Conservation (phyloP, 2,113 vertebrate species). For the Hystrix brachyura region DNA sequence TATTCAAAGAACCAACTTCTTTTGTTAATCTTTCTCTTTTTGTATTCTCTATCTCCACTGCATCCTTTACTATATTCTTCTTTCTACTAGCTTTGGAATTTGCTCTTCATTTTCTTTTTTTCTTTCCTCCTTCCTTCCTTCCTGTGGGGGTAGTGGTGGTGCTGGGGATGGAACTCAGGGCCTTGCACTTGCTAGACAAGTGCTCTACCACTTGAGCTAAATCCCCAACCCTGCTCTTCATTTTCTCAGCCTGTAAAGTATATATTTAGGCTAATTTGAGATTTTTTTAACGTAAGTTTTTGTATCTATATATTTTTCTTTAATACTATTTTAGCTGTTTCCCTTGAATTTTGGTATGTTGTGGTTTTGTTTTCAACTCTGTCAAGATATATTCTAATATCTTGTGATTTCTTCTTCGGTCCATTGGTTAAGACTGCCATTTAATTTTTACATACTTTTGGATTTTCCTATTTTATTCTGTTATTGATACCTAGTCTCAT, state of each 20-base stretch:
- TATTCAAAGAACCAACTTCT: not conserved
- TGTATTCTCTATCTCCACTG: not conserved
- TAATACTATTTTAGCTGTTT: not conserved
- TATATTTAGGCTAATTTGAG: not conserved
- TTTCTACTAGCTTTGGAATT: not conserved
- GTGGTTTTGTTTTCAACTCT: slow-evolving; percentile 2
- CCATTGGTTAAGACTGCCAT: not conserved
- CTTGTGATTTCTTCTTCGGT: not conserved
- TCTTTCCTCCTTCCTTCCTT: too few relatives aligned
- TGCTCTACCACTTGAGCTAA: too few relatives aligned
- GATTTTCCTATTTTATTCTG: not conserved
- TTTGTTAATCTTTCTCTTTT: not conserved
- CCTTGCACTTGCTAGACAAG: too few relatives aligned
- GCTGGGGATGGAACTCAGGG: too few relatives aligned
- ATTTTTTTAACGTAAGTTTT: slow-evolving; percentile 14
- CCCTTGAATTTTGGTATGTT: not conserved
- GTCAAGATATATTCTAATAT: not conserved
- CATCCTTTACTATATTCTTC: not conserved
- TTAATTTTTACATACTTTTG: not conserved
- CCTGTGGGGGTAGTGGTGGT: too few relatives aligned
- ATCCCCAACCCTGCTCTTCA: not conserved
- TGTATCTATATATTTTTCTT: not conserved
- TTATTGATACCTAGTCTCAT: not conserved
- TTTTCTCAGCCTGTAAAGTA: not conserved
- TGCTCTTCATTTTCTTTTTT: too few relatives aligned